Conservation (phyloP, 1,140 invertebrate genomes). For the Araneus ventricosus region DNA sequence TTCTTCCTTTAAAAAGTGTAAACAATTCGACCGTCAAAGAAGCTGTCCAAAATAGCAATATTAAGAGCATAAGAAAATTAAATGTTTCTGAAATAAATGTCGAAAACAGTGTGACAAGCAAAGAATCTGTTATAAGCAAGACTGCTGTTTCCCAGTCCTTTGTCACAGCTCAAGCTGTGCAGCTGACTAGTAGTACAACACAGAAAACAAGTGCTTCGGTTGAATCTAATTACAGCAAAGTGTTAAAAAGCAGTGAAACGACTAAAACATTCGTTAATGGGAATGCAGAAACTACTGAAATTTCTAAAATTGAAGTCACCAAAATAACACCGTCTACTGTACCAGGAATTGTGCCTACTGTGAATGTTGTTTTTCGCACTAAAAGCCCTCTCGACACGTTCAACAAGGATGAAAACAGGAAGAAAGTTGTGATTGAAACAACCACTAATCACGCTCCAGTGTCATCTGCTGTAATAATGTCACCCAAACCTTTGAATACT, state of each 20-base stretch:
- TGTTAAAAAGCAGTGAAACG: background rate
- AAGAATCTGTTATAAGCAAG: slow-evolving; percentile 2
- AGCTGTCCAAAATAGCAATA: background rate
- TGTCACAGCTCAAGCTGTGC: background rate
- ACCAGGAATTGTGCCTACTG: slow-evolving; percentile 57
- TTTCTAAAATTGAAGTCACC: slow-evolving; percentile 56
- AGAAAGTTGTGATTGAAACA: slow-evolving; percentile 71
- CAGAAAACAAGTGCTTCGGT: background rate
- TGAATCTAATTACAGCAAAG: background rate
- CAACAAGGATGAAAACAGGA: slow-evolving; percentile 63
- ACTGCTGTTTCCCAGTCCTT: slow-evolving; percentile 40
- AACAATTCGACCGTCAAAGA: background rate
- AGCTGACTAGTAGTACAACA: background rate
- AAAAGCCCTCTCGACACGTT: slow-evolving; percentile 39
- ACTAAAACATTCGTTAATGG: slow-evolving; percentile 41
- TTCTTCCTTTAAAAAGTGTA: background rate
- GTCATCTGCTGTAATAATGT: slow-evolving; percentile 55
- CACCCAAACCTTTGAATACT: background rate
- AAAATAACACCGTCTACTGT: slow-evolving; percentile 43
- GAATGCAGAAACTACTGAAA: slow-evolving; percentile 2
- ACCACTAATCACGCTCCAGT: slow-evolving; percentile 3
- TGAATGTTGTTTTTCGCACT: slow-evolving; percentile 64
- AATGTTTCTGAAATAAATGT: background rate
- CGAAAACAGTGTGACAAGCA: background rate
- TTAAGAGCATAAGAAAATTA: background rate